These are phyloP conservation scores for Paguma larvata DNA, from an alignment of 2,797 vertebrate species.

Conservation along the genomic window DNA sequence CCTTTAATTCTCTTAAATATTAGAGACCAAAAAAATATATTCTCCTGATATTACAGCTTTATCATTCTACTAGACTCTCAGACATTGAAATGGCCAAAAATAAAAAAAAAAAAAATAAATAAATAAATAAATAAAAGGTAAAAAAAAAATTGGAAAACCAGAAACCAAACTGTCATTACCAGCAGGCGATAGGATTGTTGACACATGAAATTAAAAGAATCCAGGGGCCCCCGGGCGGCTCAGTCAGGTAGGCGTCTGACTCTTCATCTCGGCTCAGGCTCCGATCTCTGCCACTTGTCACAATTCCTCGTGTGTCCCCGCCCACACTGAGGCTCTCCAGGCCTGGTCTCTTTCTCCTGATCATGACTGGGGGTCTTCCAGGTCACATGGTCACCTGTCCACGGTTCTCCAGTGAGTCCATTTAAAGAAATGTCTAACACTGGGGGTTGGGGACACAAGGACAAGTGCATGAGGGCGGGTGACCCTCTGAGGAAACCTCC, in stretches of 20 bases:
- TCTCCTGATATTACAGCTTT: background rate
- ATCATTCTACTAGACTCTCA: background rate
- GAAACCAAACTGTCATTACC: background rate
- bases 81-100: background rate
- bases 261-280: too few relatives aligned
- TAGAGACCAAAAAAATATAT: background rate
- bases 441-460: background rate
- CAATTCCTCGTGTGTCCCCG: rapidly evolving
- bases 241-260: too few relatives aligned
- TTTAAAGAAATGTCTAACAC: too few relatives aligned
- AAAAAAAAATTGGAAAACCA: background rate
- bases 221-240: too few relatives aligned
- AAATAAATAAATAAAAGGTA: too few relatives aligned
- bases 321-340: background rate
- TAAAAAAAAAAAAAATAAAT: background rate
- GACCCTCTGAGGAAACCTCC: background rate
- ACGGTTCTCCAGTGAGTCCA: background rate
- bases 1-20: background rate
- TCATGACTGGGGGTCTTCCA: background rate
- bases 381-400: rapidly evolving
- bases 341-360: background rate
- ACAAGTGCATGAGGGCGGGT: background rate
- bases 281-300: rapidly evolving
- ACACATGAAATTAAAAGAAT: background rate
- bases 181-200: background rate